Conservation (phyloP, 2,888 invertebrate species). For the Rhagophthalmus giganteus region DNA sequence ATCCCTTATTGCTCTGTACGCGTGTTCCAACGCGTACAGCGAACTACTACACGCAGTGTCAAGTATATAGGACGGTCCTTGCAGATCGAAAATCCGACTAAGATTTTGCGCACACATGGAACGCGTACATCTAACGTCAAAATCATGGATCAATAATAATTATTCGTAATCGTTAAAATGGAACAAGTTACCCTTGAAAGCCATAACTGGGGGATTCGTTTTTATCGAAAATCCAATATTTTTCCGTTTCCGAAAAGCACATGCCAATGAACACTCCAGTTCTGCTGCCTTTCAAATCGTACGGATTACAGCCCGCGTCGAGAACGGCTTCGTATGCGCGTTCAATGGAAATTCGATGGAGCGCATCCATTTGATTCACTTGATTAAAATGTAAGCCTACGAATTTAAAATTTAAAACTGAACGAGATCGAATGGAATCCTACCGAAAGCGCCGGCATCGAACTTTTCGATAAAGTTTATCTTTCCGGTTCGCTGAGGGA, state of each 20-base stretch:
- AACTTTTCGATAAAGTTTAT: slow-evolving; percentile 59
- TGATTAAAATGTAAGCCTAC: slow-evolving; percentile 68
- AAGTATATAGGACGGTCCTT: slow-evolving; percentile 84
- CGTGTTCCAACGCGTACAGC: slow-evolving; percentile 82
- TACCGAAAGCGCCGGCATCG: slow-evolving; percentile 59
- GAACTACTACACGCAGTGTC: slow-evolving; percentile 97
- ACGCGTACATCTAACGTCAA: slow-evolving; percentile 61
- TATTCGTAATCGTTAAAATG: background rate
- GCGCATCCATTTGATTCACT: slow-evolving; percentile 60
- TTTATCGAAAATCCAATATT: slow-evolving; percentile 64
- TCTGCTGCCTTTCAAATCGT: slow-evolving; percentile 69
- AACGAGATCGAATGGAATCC: background rate
- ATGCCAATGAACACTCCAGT: slow-evolving; percentile 82
- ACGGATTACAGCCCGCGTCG: slow-evolving; percentile 68
- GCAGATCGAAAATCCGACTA: slow-evolving; percentile 86
- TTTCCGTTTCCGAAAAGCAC: slow-evolving; percentile 75
- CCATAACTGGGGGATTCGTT: slow-evolving; percentile 45
- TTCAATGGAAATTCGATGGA: slow-evolving; percentile 62
- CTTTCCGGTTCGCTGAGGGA: slow-evolving; percentile 69
- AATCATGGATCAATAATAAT: background rate
- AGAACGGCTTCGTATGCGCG: slow-evolving; percentile 62
- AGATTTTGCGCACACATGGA: slow-evolving; percentile 91
- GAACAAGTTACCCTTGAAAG: slow-evolving; percentile 57
- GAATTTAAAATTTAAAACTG: background rate
- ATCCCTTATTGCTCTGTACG: slow-evolving; percentile 74